phyloP scores from a whole-genome alignment of 2,797 vertebrate species.

The Lepilemur ruficaudatus region DNA sequence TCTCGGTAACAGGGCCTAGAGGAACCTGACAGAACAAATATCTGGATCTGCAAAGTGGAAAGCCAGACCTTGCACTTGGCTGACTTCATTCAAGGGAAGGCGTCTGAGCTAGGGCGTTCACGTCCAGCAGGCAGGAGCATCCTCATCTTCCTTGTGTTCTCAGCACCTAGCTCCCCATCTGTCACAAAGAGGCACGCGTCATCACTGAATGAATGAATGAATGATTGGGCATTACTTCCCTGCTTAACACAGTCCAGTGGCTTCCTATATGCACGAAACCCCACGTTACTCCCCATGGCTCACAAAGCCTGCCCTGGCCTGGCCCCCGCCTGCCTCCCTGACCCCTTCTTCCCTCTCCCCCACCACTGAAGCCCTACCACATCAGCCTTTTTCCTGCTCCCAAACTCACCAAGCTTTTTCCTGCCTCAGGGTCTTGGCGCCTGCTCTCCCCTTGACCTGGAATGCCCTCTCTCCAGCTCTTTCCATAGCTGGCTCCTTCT shows the following conservation, averaged over 20 bases:
- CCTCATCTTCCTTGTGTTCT: not conserved
- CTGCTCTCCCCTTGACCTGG: not conserved
- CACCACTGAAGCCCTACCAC: not conserved
- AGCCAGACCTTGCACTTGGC: not conserved
- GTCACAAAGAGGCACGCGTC: not conserved
- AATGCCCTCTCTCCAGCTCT: slow-evolving; percentile 44
- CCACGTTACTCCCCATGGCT: fast-evolving
- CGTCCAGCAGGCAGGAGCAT: no score
- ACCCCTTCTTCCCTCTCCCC: not conserved
- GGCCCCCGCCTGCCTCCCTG: not conserved
- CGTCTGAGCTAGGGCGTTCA: no score
- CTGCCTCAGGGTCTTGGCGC: slow-evolving; percentile 43
- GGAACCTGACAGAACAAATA: not conserved
- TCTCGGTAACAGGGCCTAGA: fast-evolving
- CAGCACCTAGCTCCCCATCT: not conserved
- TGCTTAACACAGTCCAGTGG: not conserved
- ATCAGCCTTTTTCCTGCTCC: not conserved
- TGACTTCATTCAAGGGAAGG: not conserved
- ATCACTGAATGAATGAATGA: not conserved
- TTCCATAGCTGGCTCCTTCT: not conserved
- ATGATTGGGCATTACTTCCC: not conserved
- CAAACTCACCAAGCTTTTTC: not conserved
- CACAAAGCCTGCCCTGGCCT: not conserved
- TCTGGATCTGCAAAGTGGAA: not conserved
- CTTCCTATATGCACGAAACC: not conserved